Percentiles rank a stretch among this genome's conserved stretches.
Conservation (phyloP, 2,888 invertebrate genomes). For the Leptarthrus brevirostris region DNA sequence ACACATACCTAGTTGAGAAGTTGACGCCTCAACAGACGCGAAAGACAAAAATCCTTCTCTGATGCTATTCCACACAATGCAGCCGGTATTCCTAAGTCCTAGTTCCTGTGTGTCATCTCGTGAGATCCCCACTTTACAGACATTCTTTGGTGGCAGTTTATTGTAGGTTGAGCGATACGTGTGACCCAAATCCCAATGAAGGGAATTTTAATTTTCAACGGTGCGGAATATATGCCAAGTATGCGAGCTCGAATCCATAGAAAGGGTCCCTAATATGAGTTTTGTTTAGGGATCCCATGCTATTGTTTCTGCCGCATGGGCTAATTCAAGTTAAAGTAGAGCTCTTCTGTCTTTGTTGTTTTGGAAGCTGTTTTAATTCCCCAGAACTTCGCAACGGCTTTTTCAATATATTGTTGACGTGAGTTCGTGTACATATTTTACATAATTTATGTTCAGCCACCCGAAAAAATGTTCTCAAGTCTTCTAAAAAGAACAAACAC, state of each 20-base stretch:
- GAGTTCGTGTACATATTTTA: conserved; percentile 18
- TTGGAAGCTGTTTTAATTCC: conserved; percentile 32
- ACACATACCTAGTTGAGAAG: neutral
- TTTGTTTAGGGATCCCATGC: conserved; percentile 20
- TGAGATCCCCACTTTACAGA: neutral
- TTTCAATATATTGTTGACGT: neutral
- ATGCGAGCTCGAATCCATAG: conserved; percentile 16
- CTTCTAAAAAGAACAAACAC: neutral
- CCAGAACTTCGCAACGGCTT: neutral
- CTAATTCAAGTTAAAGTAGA: conserved; percentile 32
- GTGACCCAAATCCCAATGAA: conserved; percentile 3
- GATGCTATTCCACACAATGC: no score
- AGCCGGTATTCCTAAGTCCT: no score
- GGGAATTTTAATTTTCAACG: conserved; percentile 39
- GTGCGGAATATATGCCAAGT: conserved; percentile 26
- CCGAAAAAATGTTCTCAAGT: conserved; percentile 17
- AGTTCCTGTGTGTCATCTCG: neutral
- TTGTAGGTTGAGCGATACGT: conserved; percentile 6
- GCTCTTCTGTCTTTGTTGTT: conserved; percentile 12
- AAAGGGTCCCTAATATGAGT: conserved; percentile 17
- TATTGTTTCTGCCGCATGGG: conserved; percentile 26
- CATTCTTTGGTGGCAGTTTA: neutral
- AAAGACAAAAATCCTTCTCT: no score
- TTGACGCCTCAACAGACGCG: neutral
- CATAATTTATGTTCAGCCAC: conserved; percentile 36